Percentiles rank a stretch among this genome's conserved stretches.
Evolutionary conservation across 2,113 vertebrate species (phyloP).

Genomic region (cattle (Bos taurus)): DNA sequence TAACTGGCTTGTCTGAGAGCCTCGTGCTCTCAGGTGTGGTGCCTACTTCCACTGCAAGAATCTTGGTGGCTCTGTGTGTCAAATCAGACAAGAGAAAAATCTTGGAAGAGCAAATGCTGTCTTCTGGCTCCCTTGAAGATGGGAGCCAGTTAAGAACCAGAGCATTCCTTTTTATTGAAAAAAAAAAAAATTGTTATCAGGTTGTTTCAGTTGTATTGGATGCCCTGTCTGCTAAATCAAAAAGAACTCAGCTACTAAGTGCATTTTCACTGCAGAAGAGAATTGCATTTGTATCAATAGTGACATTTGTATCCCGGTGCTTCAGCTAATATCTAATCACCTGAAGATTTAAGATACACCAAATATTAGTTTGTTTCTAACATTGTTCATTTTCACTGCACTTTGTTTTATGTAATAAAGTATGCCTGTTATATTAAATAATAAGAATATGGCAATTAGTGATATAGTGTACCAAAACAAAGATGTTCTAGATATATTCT

Average conservation of each 20-base stretch:
- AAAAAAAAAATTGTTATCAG: constrained; percentile 34
- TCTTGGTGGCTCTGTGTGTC: constrained; percentile 49
- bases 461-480: constrained; percentile 36
- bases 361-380: not conserved
- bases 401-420: constrained; percentile 55
- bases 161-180: constrained; percentile 65
- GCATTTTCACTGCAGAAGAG: not conserved
- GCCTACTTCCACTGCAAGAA: not conserved
- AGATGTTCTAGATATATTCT: constrained; percentile 28
- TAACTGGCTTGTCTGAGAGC: not conserved
- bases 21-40: not conserved
- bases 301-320: not conserved
- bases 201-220: constrained; percentile 14
- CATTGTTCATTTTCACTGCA: constrained; percentile 48
- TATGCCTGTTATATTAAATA: constrained; percentile 57
- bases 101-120: constrained; percentile 17
- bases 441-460: constrained; percentile 39
- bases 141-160: not conserved
- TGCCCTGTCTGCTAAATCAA: not conserved
- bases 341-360: constrained; percentile 11
- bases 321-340: constrained; percentile 26
- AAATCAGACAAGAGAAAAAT: not conserved
- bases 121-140: not conserved
- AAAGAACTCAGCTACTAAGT: not conserved
- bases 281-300: constrained; percentile 29